Base-by-base conservation (phyloP, 2,888 invertebrate genomes). In the Harmothoe impar region DNA sequence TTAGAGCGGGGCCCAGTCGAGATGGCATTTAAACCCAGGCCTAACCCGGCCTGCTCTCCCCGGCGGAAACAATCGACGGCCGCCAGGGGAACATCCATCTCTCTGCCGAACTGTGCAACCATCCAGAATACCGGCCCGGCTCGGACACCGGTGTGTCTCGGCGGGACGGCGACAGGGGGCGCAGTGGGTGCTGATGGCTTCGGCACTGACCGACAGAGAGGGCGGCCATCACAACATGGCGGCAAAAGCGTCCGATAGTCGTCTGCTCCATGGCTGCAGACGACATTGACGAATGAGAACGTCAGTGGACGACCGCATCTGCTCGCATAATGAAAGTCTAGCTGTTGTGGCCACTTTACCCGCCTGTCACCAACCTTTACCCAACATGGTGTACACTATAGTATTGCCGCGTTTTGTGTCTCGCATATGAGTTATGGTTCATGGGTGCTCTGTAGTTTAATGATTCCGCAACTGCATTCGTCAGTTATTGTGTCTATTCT, bases 1-100 rank as follows among this genome's bases (percentile, higher is more conserved):
- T 86, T 86, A 86, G 86, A 33, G 25, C 52, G n/a, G 54, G 86
- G 20, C 86, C 29, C 15, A 29, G 35, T 20, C 81, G 86, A 86
- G 86, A 86, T 86, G 86, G 86, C 86, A 86, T 86, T 86, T 86
- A 86, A 86, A 86, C 52, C 54, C 43, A 23, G 54, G 54, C 86
- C 31, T 29, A 86, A n/a, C 86, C 54, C 86, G 17, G 29, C 56
- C 86, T 54, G 29, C 86, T 54, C 52, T 52, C 56, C 86, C 86
- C 54, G n/a, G 31, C 52, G 86, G 86, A 86, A 86, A 86, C 54
- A 56, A 29, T 54, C 54, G 54, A 52, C 56, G 52, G 52, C 56
- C 86, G 54, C 86, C 31, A 33, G 86, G 86, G 86, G 86, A 25
- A 86, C 86, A 86, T 86, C 54, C 86, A 86, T 86, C 86, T 54